A percentile compares a stretch with the other conserved stretches of the same genome.
These are phyloP conservation scores for Plagiodera versicolora DNA, from an alignment of 2,888 invertebrate species.

Conservation along the genomic window DNA sequence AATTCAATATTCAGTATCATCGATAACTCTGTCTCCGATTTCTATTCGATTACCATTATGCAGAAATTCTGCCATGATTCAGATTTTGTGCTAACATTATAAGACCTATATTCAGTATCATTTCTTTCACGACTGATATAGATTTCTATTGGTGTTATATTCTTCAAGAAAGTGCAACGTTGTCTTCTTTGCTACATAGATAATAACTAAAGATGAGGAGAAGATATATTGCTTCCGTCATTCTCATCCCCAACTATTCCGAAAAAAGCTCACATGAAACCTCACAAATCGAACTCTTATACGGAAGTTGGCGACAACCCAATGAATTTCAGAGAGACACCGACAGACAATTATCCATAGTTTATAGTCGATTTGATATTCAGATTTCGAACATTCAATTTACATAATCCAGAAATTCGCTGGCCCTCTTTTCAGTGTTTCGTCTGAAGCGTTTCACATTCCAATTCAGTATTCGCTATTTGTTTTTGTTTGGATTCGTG, in stretches of 20 bases:
- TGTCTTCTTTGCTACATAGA: no score
- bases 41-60: no score
- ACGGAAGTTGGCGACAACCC: conserved; percentile 15
- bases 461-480: background rate
- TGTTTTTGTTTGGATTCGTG: background rate
- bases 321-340: conserved; percentile 4
- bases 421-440: background rate
- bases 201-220: no score
- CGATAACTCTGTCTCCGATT: no score
- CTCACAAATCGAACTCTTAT: conserved; percentile 24
- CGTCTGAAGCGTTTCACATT: background rate
- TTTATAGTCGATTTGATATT: conserved; percentile 9
- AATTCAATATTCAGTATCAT: no score
- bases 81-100: no score
- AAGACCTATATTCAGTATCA: no score
- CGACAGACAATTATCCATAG: conserved; percentile 6
- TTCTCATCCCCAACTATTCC: background rate
- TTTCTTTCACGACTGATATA: no score
- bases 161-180: no score
- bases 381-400: conserved; percentile 2
- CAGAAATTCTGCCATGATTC: no score
- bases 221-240: background rate
- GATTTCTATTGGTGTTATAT: no score
- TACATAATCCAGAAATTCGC: background rate
- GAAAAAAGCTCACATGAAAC: conserved; percentile 1